Base-by-base conservation (phyloP, 2,888 invertebrate genomes). In the Watsonalla cultraria region DNA sequence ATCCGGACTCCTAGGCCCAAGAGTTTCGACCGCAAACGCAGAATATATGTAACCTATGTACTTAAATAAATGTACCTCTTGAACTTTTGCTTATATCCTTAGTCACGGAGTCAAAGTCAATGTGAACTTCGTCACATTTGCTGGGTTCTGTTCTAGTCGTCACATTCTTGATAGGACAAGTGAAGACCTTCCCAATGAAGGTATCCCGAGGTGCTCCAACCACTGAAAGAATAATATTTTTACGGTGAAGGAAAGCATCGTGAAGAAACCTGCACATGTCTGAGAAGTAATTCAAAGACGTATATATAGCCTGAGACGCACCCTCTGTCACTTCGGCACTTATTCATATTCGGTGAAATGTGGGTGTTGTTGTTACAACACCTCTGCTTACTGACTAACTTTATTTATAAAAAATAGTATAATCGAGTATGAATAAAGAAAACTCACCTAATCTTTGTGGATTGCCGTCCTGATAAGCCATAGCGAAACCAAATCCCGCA, bases 151-250 rank as follows among this genome's bases (percentile, higher is more conserved):
- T 42, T 11, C 9, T 11, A 8, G 42, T 11, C 8, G 11, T 42
- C 42, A 5, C 42, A 11, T 11, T 54, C 2, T 58, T 42, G 7
- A 79, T 47, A 0, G 72, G 59, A 51, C 76, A 76, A 0, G 48
- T 62, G 53, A 67, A 82, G 0, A 82, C 72, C 53, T 70, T 65
- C 5, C 84, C 84, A 5, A 70, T 53, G 0, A 55, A 54, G 47
- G 74, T 70, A 13, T 65, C 56, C 2, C 62, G 64, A 0, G 84
- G 84, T 4, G 82, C 75, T 7, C 84, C 80, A 6, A 78, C 64
- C 35, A 82, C 84, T 84, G 59, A 46, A 76, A 68, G 13, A 54
- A 50, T 53, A 51, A n/a, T n/a, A n/a, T n/a, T n/a, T n/a, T n/a
- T n/a, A n/a, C n/a, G n/a, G n/a, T n/a, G n/a, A 24, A 24, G 24